A percentile compares a stretch with the other conserved stretches of the same genome.
Evolutionary conservation across 2,797 vertebrate genomes (phyloP).

Genomic region (Lerista edwardsae): DNA sequence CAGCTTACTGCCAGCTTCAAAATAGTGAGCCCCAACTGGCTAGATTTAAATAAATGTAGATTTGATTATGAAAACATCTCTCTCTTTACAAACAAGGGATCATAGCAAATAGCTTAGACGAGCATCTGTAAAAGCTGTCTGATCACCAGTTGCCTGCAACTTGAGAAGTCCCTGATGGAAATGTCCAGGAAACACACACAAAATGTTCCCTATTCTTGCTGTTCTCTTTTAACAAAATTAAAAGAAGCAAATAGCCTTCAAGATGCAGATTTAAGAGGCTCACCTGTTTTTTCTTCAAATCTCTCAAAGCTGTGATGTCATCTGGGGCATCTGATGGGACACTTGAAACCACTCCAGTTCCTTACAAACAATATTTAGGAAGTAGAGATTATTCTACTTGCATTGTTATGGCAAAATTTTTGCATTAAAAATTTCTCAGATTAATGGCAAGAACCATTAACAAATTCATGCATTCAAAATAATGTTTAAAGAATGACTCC

Average conservation of each 20-base stretch:
- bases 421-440: neutral
- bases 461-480: neutral
- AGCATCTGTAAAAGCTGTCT: neutral
- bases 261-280: conserved; percentile 45
- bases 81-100: neutral
- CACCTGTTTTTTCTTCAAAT: conserved; percentile 96
- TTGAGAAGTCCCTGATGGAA: neutral
- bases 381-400: conserved; percentile 1
- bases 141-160: neutral
- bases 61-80: neutral
- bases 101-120: conserved; percentile 12
- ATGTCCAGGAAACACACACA: neutral
- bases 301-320: conserved; percentile 93
- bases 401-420: neutral
- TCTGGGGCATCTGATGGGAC: conserved; percentile 97
- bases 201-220: neutral
- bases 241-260: conserved; percentile 28
- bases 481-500: neutral
- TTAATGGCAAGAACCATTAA: neutral
- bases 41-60: neutral
- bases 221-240: fast-evolving
- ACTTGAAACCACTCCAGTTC: conserved; percentile 94
- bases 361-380: conserved; percentile 69
- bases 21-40: no score
- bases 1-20: no score